Base-by-base conservation (phyloP, 2,888 invertebrate species). In the Caenorhabditis uteleia region DNA sequence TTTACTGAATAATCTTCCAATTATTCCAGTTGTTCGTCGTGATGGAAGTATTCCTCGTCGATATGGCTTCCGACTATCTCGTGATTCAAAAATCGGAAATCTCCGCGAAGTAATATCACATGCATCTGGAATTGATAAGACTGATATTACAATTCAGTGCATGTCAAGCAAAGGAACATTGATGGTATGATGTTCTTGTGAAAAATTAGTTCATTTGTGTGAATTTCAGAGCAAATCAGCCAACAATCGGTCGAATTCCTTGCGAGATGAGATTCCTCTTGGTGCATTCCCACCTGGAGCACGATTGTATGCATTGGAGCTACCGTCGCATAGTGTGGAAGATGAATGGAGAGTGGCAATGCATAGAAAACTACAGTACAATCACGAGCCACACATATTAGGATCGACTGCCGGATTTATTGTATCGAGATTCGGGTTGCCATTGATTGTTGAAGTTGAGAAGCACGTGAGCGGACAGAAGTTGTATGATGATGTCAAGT, bases 1-100 rank as follows among this genome's bases (percentile, higher is more conserved):
- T 27, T 43, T 26, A 6, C 2, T 14, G 4, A 45, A 33, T 29
- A n/a, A 21, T 16, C 14, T 4, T 29, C 27, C 5, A 8, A 3
- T 8, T 29, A 20, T 59, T 68, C 57, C 59, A 85, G 85, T 85
- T 54, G 81, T 84, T 40, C 76, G 78, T 49, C 67, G 84, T 36
- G 91, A 92, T 84, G 93, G 92, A 0, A 89, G 90, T 18, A 88
- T 90, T 46, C 93, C 93, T 0, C 87, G 89, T 0, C 90, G 91
- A 82, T 93, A 92, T 84, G 93, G 92, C 1, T 86, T 93, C 61
- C 87, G 91, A 2, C 87, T 93, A 23, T 90, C 90, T 84, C 90
- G 91, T 7, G 73, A 75, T 34, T 55, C 71, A 5, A 65, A 65
- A 26, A 50, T 73, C 12, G 65, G 54, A 25, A 54, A 70, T 23